phyloP scores from a whole-genome alignment of 2,797 vertebrate species.

The Synaphobranchus kaupii region DNA sequence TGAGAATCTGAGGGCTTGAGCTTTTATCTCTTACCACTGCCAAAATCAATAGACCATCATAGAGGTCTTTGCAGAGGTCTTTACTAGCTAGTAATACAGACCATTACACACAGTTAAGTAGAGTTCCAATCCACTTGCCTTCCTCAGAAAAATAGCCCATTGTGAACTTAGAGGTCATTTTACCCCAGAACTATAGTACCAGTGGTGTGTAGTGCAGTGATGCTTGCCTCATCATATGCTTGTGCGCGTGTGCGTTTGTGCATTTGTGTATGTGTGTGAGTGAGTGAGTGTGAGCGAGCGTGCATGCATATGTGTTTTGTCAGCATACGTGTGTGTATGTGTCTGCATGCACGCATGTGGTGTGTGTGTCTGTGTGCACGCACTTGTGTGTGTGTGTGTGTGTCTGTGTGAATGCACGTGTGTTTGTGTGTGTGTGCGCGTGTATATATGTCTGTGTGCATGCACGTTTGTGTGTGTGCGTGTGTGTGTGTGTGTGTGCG shows the following conservation, averaged over 20 bases:
- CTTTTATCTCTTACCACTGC: not conserved
- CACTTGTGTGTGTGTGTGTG: not conserved
- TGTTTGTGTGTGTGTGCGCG: not conserved
- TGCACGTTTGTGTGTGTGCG: no score
- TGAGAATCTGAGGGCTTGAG: not conserved
- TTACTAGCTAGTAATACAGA: not conserved
- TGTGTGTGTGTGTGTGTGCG: not conserved
- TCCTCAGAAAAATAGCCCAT: not conserved
- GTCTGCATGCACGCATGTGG: no score
- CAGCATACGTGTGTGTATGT: not conserved
- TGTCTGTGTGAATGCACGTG: not conserved
- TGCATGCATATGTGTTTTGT: not conserved
- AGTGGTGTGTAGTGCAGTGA: not conserved
- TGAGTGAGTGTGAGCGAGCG: not conserved
- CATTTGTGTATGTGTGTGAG: no score
- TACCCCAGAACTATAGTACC: not conserved
- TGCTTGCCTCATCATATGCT: not conserved
- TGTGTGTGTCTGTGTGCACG: not conserved
- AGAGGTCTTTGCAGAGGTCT: not conserved
- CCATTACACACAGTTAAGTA: not conserved
- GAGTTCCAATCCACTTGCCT: not conserved
- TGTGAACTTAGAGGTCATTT: not conserved
- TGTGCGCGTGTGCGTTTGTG: not conserved
- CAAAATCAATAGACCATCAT: not conserved
- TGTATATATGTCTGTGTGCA: not conserved